Conservation (phyloP, 2,888 invertebrate genomes). For the Andrena praecox region DNA sequence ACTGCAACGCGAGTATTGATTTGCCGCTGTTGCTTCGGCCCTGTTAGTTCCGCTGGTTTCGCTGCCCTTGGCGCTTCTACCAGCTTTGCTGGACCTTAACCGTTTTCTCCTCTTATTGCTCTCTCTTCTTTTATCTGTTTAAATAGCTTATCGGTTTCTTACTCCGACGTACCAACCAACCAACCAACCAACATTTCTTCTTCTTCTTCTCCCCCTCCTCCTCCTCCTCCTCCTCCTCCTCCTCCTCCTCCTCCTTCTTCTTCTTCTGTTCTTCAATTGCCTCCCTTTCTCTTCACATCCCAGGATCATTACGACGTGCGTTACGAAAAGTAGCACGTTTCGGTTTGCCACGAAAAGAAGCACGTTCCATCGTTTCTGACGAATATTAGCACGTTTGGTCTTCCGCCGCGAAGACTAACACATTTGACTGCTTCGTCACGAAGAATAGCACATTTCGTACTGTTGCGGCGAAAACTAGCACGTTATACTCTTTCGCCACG, state of each 20-base stretch:
- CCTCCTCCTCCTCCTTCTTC: neutral
- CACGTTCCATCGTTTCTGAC: too few species aligned
- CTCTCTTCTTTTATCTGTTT: slow-evolving; percentile 14
- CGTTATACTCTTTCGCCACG: too few species aligned
- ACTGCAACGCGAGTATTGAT: slow-evolving; percentile 78
- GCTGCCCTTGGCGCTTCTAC: slow-evolving; percentile 21
- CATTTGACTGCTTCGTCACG: too few species aligned
- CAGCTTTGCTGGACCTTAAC: slow-evolving; percentile 2
- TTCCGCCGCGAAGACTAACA: too few species aligned
- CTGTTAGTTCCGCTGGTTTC: slow-evolving; percentile 42
- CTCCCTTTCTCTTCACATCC: slow-evolving; percentile 77
- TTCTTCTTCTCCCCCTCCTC: neutral
- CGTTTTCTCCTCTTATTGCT: neutral
- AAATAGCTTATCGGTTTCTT: slow-evolving; percentile 3
- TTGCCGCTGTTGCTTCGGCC: slow-evolving; percentile 69
- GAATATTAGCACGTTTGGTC: too few species aligned
- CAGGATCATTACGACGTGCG: slow-evolving; percentile 51
- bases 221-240: too few species aligned
- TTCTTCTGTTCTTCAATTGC: slow-evolving; percentile 57
- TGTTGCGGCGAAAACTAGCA: too few species aligned
- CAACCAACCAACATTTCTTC: too few species aligned
- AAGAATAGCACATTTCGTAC: too few species aligned
- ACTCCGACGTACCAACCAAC: too few species aligned
- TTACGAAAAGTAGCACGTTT: too few species aligned
- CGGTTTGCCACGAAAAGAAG: too few species aligned